phyloP scores from a whole-genome alignment of 2,113 vertebrate species.

The Gila orcuttii region DNA sequence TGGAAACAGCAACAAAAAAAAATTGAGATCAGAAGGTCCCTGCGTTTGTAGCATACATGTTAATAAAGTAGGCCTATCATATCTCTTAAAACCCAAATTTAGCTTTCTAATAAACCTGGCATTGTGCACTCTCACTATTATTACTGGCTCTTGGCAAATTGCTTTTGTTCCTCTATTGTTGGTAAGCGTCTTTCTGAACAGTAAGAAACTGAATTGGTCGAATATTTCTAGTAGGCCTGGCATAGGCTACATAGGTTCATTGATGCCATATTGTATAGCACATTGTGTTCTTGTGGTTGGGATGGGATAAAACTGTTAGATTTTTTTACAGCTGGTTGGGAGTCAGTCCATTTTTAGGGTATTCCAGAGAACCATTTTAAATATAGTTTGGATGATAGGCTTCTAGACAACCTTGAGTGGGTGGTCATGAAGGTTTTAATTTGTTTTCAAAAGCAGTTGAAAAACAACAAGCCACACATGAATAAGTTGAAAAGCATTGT shows the following conservation, averaged over 20 bases:
- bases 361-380: not conserved
- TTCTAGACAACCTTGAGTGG: not conserved
- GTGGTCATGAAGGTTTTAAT: not conserved
- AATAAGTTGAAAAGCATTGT: not conserved
- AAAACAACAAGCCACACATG: not conserved
- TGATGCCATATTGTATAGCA: not conserved
- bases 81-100: too few species aligned
- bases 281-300: not conserved
- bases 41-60: not conserved
- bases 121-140: too few species aligned
- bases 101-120: too few species aligned
- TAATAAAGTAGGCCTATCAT: too few species aligned
- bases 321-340: conserved; percentile 11
- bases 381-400: not conserved
- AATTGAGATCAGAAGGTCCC: not conserved
- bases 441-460: not conserved
- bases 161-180: too few species aligned
- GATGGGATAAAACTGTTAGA: not conserved
- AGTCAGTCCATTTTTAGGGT: not conserved
- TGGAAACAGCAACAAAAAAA: not conserved
- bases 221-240: not conserved
- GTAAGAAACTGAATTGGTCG: not conserved
- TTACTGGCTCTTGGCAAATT: too few species aligned
- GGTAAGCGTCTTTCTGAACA: not conserved
- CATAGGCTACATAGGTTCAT: not conserved